Conservation (phyloP, 1,140 invertebrate genomes). For the Papilio xuthus region DNA sequence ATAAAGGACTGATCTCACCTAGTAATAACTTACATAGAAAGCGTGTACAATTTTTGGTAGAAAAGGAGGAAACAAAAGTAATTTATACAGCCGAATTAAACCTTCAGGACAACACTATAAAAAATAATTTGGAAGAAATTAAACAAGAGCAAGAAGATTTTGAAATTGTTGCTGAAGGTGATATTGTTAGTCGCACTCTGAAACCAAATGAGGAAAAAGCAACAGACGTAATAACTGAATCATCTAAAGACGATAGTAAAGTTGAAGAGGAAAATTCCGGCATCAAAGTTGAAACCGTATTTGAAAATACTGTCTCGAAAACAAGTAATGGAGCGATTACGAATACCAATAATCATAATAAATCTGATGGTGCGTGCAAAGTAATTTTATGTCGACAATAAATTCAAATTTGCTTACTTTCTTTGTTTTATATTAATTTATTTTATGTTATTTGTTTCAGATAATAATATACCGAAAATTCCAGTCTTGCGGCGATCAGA, state of each 20-base stretch:
- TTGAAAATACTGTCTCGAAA: background rate
- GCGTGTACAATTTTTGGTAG: slow-evolving; percentile 84
- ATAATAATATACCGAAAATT: slow-evolving; percentile 73
- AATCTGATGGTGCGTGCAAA: slow-evolving; percentile 1
- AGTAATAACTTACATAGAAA: slow-evolving; percentile 78
- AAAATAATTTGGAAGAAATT: slow-evolving; percentile 41
- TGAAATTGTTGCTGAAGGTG: slow-evolving; percentile 58
- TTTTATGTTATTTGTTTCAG: slow-evolving; percentile 54
- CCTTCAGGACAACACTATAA: slow-evolving; percentile 59
- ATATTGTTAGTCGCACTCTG: slow-evolving; percentile 65
- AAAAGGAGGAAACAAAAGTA: slow-evolving; percentile 81
- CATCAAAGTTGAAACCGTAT: background rate
- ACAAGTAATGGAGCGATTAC: slow-evolving; percentile 19
- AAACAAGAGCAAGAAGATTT: slow-evolving; percentile 46
- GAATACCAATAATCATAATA: slow-evolving; percentile 29
- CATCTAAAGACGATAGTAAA: slow-evolving; percentile 43
- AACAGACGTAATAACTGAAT: slow-evolving; percentile 18
- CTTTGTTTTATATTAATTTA: slow-evolving; percentile 41
- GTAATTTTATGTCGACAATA: slow-evolving; percentile 21
- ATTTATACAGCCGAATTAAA: slow-evolving; percentile 76
- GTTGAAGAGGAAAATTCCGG: slow-evolving; percentile 30
- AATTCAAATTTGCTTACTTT: slow-evolving; percentile 18
- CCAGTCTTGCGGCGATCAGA: slow-evolving; percentile 70
- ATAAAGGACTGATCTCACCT: slow-evolving; percentile 55
- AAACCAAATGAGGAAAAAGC: slow-evolving; percentile 39